Conservation (phyloP, 2,113 vertebrate genomes). For the Bujurquina vittata region DNA sequence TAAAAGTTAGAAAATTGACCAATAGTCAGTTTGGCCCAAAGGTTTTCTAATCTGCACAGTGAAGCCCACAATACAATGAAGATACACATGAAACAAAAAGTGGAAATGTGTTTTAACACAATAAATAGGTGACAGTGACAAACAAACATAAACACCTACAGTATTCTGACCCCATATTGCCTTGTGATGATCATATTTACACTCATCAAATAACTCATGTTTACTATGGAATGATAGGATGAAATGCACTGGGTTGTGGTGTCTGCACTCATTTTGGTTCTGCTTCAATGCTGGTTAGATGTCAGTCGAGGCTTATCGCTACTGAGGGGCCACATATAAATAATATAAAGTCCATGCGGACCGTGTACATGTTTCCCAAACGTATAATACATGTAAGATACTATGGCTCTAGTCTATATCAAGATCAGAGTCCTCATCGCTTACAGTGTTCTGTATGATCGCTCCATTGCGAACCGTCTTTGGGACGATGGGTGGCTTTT, state of each 20-base stretch:
- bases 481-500: slow-evolving; percentile 82
- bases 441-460: slow-evolving; percentile 78
- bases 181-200: slow-evolving; percentile 10
- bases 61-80: slow-evolving; percentile 14
- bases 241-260: not conserved
- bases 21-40: slow-evolving; percentile 12
- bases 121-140: slow-evolving; percentile 54
- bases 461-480: slow-evolving; percentile 83
- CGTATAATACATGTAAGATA: not conserved
- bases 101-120: slow-evolving; percentile 35
- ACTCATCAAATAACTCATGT: slow-evolving; percentile 32
- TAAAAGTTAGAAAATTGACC: slow-evolving; percentile 75
- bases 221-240: slow-evolving; percentile 37
- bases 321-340: slow-evolving; percentile 26
- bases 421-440: slow-evolving; percentile 92
- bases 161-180: slow-evolving; percentile 7
- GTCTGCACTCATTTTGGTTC: slow-evolving; percentile 32
- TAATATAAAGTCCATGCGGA: slow-evolving; percentile 44
- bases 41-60: slow-evolving; percentile 26
- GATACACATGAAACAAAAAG: slow-evolving; percentile 27
- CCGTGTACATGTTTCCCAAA: slow-evolving; percentile 9
- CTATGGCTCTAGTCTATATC: slow-evolving; percentile 86
- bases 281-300: slow-evolving; percentile 21
- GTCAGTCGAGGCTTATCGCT: slow-evolving; percentile 17
- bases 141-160: slow-evolving; percentile 31